A percentile compares a stretch with the other conserved stretches of the same genome.
Conservation (phyloP, 2,113 vertebrate species). For the Ivindomyrus marchei region DNA sequence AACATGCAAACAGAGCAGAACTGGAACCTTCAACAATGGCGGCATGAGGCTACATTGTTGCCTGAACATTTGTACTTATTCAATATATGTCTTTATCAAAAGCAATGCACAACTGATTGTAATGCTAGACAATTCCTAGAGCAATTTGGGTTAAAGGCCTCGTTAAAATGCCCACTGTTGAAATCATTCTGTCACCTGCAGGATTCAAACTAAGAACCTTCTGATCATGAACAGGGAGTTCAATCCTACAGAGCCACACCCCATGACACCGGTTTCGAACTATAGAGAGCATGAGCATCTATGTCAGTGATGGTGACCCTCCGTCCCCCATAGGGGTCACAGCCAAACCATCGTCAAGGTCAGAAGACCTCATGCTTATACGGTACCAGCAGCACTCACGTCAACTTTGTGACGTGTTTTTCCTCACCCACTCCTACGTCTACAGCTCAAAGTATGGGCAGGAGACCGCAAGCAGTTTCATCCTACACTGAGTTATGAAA, state of each 20-base stretch:
- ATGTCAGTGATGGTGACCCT: neutral
- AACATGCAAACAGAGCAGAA: conserved; percentile 51
- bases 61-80: neutral
- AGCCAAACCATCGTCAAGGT: neutral
- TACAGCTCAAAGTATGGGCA: neutral
- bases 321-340: neutral
- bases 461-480: neutral
- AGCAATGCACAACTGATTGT: neutral
- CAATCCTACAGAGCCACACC: neutral
- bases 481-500: neutral
- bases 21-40: conserved; percentile 59
- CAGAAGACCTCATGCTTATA: neutral
- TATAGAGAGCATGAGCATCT: neutral
- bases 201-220: neutral
- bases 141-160: neutral
- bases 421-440: neutral
- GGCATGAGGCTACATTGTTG: conserved; percentile 18
- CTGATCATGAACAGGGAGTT: neutral
- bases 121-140: neutral
- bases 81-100: neutral
- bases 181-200: neutral
- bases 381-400: neutral
- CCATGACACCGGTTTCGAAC: neutral
- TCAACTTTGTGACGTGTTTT: neutral
- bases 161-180: neutral